Conservation (phyloP, 2,888 invertebrate genomes). For the Ornithoptera priamus region DNA sequence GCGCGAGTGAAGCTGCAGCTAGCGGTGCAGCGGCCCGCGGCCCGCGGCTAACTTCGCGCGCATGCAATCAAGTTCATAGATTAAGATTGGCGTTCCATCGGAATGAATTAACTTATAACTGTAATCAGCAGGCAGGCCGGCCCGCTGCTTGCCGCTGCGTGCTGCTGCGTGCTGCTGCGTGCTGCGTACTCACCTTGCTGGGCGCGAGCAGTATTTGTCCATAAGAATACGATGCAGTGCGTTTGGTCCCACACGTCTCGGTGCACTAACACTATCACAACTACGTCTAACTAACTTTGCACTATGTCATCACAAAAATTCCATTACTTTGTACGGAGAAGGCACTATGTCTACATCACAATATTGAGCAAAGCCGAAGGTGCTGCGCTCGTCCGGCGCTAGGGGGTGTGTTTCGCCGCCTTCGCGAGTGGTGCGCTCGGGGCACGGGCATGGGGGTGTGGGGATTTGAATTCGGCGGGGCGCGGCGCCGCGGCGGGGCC, state of each 20-base stretch:
- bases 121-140: constrained; percentile 34
- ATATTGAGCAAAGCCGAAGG: constrained; percentile 69
- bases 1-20: constrained; percentile 59
- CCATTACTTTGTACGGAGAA: constrained; percentile 63
- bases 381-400: constrained; percentile 63
- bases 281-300: constrained; percentile 67
- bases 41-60: constrained; percentile 57
- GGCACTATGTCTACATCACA: constrained; percentile 76
- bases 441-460: constrained; percentile 42
- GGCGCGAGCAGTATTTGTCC: constrained; percentile 59
- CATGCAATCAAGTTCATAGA: constrained; percentile 77
- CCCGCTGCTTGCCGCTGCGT: constrained; percentile 40
- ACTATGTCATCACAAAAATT: constrained; percentile 72
- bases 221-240: constrained; percentile 47
- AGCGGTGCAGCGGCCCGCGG: constrained; percentile 63
- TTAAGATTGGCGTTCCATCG: constrained; percentile 70
- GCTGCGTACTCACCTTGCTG: constrained; percentile 53
- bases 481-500: constrained; percentile 49
- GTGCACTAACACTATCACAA: constrained; percentile 55
- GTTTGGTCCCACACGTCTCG: constrained; percentile 42
- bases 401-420: constrained; percentile 49
- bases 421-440: constrained; percentile 56
- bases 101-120: constrained; percentile 43
- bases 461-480: constrained; percentile 54
- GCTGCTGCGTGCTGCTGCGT: constrained; percentile 40